phyloP scores from a whole-genome alignment of 2,888 invertebrate species.

The Anaspis maculata region DNA sequence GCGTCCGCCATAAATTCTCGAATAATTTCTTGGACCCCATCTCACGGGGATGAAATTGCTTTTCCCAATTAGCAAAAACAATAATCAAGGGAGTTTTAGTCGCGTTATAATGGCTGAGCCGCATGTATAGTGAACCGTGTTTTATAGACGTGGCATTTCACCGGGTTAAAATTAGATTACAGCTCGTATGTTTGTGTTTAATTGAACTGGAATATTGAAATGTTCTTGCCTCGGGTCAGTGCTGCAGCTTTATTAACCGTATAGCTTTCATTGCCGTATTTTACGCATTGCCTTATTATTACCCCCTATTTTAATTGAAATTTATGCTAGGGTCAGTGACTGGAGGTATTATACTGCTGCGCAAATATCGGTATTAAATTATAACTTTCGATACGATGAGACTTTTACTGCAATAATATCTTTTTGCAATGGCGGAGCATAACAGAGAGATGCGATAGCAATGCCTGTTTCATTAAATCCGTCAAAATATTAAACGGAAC shows the following conservation, averaged over 20 bases:
- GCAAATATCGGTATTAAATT: too few relatives aligned
- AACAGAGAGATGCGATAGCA: neutral
- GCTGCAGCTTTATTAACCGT: conserved; percentile 17
- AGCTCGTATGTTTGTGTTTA: conserved; percentile 18
- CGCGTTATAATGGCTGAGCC: conserved; percentile 7
- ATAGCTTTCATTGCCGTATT: conserved; percentile 15
- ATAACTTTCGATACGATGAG: too few relatives aligned
- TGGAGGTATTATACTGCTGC: too few relatives aligned
- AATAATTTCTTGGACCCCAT: too few relatives aligned
- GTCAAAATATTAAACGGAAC: too few relatives aligned
- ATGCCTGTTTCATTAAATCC: neutral
- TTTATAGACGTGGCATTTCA: conserved; percentile 16
- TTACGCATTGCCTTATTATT: conserved; percentile 16
- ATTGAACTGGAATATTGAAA: conserved; percentile 19
- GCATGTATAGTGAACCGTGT: conserved; percentile 11
- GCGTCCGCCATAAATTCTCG: too few relatives aligned
- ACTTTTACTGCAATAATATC: too few relatives aligned
- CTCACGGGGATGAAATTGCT: conserved; percentile 7
- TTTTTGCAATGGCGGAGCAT: neutral
- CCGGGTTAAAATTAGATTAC: conserved; percentile 18
- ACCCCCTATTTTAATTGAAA: conserved; percentile 16
- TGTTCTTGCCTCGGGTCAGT: conserved; percentile 19
- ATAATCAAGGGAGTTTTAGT: conserved; percentile 11
- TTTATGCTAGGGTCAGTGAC: conserved; percentile 8
- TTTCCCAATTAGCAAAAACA: conserved; percentile 15